phyloP scores from a whole-genome alignment of 2,113 vertebrate genomes.

The Mobula birostris region DNA sequence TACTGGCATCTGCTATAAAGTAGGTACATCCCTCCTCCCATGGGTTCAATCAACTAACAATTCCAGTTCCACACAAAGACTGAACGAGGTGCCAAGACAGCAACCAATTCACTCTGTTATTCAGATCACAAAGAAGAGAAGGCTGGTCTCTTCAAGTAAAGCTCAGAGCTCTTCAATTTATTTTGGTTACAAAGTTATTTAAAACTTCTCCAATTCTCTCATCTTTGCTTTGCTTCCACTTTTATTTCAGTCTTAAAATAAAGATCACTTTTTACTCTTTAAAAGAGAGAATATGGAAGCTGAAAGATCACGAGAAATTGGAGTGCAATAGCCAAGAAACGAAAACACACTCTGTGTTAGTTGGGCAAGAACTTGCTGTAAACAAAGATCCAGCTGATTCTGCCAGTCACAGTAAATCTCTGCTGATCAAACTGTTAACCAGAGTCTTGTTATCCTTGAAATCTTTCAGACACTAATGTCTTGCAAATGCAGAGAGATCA shows the following conservation, averaged over 20 bases:
- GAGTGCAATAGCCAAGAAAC: background rate
- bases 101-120: background rate
- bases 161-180: background rate
- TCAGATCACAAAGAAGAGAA: background rate
- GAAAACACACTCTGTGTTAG: background rate
- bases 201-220: background rate
- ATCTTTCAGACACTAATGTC: background rate
- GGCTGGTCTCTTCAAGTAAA: background rate
- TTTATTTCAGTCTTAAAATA: conserved; percentile 22
- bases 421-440: background rate
- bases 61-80: background rate
- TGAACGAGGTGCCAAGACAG: background rate
- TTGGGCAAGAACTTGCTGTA: background rate
- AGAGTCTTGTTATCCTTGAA: background rate
- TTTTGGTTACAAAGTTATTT: background rate
- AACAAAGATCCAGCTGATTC: background rate
- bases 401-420: background rate
- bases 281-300: conserved; percentile 3
- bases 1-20: background rate
- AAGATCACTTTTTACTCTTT: background rate
- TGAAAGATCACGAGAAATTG: background rate
- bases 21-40: background rate
- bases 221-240: background rate
- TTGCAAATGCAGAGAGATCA: background rate
- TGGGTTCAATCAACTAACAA: background rate